phyloP scores from a whole-genome alignment of 2,113 vertebrate species.

The Lontra canadensis region DNA sequence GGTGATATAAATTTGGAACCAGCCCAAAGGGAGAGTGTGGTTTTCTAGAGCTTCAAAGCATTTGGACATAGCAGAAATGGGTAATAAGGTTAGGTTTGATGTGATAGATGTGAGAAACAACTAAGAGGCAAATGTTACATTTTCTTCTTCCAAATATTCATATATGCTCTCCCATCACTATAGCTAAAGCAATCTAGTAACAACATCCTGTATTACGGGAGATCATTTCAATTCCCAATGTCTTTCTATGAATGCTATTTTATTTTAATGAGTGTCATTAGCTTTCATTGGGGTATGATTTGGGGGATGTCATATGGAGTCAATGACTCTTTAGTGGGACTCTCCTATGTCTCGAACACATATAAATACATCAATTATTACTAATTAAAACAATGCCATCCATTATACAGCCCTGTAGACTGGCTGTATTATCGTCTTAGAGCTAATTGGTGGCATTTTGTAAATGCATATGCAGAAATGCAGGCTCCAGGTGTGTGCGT shows the following conservation, averaged over 20 bases:
- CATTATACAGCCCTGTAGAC: constrained; percentile 6
- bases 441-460: constrained; percentile 29
- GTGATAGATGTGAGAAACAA: background rate
- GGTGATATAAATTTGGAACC: background rate
- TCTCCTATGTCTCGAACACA: background rate
- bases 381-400: constrained; percentile 38
- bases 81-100: background rate
- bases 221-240: constrained; percentile 7
- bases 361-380: constrained; percentile 30
- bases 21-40: background rate
- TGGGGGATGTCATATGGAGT: constrained; percentile 20
- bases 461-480: background rate
- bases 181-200: background rate
- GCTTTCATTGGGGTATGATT: constrained; percentile 44
- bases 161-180: background rate
- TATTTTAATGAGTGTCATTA: constrained; percentile 51
- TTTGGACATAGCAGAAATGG: background rate
- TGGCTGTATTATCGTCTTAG: constrained; percentile 26
- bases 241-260: constrained; percentile 36
- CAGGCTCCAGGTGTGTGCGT: background rate
- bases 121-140: background rate
- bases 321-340: constrained; percentile 33
- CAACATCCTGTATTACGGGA: background rate
- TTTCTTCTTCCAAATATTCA: background rate
- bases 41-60: background rate